Evolutionary conservation across 2,888 invertebrate genomes (phyloP).

Genomic region (Lasius fuliginosus): DNA sequence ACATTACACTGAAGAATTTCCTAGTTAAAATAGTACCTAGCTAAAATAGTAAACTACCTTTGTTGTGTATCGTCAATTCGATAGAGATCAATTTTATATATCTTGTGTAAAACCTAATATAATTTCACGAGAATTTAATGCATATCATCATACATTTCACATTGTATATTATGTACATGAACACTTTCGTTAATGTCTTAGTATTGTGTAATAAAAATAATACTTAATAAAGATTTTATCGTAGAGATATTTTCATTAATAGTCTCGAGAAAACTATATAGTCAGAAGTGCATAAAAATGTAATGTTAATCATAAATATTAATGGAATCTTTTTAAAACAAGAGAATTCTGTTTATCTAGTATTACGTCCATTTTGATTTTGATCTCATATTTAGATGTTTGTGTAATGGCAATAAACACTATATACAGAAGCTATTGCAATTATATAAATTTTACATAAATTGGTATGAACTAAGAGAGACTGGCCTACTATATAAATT

Average conservation of each 20-base stretch:
- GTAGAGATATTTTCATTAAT: slow-evolving; percentile 26
- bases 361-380: slow-evolving; percentile 16
- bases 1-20: slow-evolving; percentile 23
- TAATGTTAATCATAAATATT: background rate
- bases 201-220: slow-evolving; percentile 55
- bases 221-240: slow-evolving; percentile 36
- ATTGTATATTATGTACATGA: slow-evolving; percentile 64
- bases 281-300: background rate
- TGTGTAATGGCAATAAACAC: slow-evolving; percentile 38
- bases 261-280: background rate
- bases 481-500: slow-evolving; percentile 38
- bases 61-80: slow-evolving; percentile 19
- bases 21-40: slow-evolving; percentile 24
- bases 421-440: slow-evolving; percentile 20
- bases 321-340: background rate
- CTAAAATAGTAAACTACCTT: slow-evolving; percentile 28
- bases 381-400: background rate
- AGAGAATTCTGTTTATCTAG: background rate
- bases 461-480: slow-evolving; percentile 15
- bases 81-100: slow-evolving; percentile 45
- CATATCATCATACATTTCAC: slow-evolving; percentile 57
- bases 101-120: slow-evolving; percentile 53
- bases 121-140: slow-evolving; percentile 51
- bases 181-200: slow-evolving; percentile 67
- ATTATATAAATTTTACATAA: slow-evolving; percentile 12